These are phyloP conservation scores for Bombylius discolor DNA, from an alignment of 2,888 invertebrate genomes.

Conservation along the genomic window DNA sequence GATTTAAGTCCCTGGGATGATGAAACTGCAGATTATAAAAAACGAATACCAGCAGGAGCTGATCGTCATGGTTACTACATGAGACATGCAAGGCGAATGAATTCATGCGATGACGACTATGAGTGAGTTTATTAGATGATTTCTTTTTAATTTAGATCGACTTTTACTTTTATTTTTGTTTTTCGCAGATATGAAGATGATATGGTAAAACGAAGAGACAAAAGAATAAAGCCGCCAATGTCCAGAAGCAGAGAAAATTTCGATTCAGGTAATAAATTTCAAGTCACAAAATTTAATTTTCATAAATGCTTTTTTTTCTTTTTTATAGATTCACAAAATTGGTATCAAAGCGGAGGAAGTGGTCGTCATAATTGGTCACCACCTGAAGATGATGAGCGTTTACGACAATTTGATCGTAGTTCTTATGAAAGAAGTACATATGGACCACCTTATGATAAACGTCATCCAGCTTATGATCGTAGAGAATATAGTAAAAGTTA, in stretches of 20 bases:
- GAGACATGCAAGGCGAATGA: constrained; percentile 39
- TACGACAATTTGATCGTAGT: constrained; percentile 32
- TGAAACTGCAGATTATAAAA: constrained; percentile 45
- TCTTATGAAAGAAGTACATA: constrained; percentile 35
- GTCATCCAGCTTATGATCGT: constrained; percentile 25
- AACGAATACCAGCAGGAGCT: constrained; percentile 25
- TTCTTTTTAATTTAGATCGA: neutral
- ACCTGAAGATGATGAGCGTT: constrained; percentile 29
- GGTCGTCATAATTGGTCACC: constrained; percentile 35
- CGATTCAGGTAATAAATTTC: constrained; percentile 25
- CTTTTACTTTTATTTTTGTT: neutral
- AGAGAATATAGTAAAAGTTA: constrained; percentile 22
- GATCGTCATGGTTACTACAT: constrained; percentile 40
- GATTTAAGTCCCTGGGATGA: constrained; percentile 75
- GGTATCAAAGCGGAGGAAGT: constrained; percentile 29
- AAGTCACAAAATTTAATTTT: too few species aligned
- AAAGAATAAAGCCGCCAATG: constrained; percentile 30
- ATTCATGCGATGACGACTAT: constrained; percentile 58
- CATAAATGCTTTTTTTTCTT: too few species aligned
- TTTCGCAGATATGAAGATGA: constrained; percentile 32
- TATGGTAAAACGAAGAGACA: constrained; percentile 25
- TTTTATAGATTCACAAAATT: constrained; percentile 28
- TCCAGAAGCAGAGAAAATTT: constrained; percentile 35
- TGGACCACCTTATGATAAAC: constrained; percentile 36
- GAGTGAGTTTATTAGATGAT: constrained; percentile 42